Conservation (phyloP, 2,888 invertebrate genomes). For the Pemphredon lugubris region DNA sequence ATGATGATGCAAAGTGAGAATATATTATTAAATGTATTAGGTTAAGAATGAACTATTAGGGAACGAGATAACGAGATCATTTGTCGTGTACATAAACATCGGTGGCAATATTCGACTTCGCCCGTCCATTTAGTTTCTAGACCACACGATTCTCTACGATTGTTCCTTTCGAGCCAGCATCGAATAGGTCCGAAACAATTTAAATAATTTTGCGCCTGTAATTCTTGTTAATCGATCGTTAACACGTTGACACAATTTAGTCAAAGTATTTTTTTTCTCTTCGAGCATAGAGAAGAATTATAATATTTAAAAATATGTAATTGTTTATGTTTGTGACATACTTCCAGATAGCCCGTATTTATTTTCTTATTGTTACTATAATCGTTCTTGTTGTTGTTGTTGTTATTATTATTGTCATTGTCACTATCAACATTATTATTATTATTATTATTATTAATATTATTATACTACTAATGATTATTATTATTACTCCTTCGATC, state of each 20-base stretch:
- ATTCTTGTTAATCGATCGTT: conserved; percentile 51
- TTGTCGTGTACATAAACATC: conserved; percentile 67
- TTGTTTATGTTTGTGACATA: conserved; percentile 53
- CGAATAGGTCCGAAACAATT: conserved; percentile 49
- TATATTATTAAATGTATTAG: conserved; percentile 63
- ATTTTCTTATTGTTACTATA: conserved; percentile 10
- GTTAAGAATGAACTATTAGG: conserved; percentile 63
- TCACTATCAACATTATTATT: background rate
- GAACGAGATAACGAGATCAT: conserved; percentile 58
- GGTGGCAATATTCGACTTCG: conserved; percentile 74
- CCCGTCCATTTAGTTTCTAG: conserved; percentile 74
- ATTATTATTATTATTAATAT: background rate
- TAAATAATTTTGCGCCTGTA: conserved; percentile 50
- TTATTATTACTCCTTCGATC: background rate
- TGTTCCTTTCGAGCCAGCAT: conserved; percentile 56
- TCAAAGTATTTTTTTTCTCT: conserved; percentile 50
- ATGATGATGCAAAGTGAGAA: conserved; percentile 57
- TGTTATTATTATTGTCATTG: background rate
- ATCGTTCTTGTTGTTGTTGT: background rate
- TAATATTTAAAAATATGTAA: conserved; percentile 55
- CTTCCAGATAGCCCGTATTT: conserved; percentile 41
- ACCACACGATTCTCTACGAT: conserved; percentile 48
- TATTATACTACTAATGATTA: too few species aligned
- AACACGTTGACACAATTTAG: conserved; percentile 51
- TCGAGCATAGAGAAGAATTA: conserved; percentile 52